phyloP scores from a whole-genome alignment of 2,888 invertebrate genomes.

The Phengaris arion region DNA sequence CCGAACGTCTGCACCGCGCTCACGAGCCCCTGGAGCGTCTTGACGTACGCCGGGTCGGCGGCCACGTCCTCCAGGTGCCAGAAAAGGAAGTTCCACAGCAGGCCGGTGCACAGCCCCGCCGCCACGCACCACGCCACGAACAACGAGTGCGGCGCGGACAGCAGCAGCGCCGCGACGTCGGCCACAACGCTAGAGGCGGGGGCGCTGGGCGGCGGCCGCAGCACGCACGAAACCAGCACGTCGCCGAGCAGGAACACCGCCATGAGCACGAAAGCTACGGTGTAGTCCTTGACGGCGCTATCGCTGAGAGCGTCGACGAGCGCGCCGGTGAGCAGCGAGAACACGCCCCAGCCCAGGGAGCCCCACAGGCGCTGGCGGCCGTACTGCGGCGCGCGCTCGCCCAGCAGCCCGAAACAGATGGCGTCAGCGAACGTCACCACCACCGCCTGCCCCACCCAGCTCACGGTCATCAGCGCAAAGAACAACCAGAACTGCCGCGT shows the following conservation, averaged over 20 bases:
- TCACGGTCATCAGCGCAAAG: conserved; percentile 85
- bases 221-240: conserved; percentile 81
- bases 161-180: conserved; percentile 84
- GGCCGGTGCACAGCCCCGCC: conserved; percentile 90
- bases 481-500: conserved; percentile 88
- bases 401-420: conserved; percentile 91
- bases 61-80: conserved; percentile 90
- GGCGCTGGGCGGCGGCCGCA: conserved; percentile 55
- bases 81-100: conserved; percentile 93
- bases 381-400: conserved; percentile 85
- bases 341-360: conserved; percentile 91
- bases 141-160: conserved; percentile 83
- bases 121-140: conserved; percentile 90
- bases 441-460: conserved; percentile 92
- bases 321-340: conserved; percentile 87
- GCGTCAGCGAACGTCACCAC: conserved; percentile 93
- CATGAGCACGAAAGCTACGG: conserved; percentile 89
- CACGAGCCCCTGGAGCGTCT: conserved; percentile 86
- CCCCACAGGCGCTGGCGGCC: conserved; percentile 94
- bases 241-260: conserved; percentile 82
- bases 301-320: conserved; percentile 86
- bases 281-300: conserved; percentile 86
- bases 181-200: conserved; percentile 65
- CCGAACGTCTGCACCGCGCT: conserved; percentile 89
- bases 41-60: conserved; percentile 77